phyloP scores from a whole-genome alignment of 2,888 invertebrate species.

The Protonemura montana region DNA sequence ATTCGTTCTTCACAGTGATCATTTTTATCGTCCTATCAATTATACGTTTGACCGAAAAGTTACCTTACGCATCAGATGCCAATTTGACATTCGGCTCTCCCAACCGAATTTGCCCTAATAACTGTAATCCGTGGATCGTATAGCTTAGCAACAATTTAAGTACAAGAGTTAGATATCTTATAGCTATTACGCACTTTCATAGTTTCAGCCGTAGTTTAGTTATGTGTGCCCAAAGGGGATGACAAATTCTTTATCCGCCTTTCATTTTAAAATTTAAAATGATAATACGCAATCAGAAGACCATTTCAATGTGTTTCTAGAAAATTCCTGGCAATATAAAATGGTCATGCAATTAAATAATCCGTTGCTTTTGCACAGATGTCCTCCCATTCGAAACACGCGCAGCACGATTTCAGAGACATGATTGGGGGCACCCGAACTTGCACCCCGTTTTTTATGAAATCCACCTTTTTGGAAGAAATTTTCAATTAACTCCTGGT shows the following conservation, averaged over 20 bases:
- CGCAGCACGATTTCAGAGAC: not conserved
- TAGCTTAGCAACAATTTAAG: not conserved
- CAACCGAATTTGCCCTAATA: not conserved
- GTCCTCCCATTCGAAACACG: not conserved
- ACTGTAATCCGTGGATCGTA: not conserved
- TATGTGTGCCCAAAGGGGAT: not conserved
- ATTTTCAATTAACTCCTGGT: conserved; percentile 26
- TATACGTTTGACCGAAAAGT: not conserved
- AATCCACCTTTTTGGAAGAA: not conserved
- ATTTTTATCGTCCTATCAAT: not conserved
- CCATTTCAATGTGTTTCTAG: not conserved
- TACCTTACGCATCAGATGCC: not conserved
- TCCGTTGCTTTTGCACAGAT: conserved; percentile 5
- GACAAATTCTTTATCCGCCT: not conserved
- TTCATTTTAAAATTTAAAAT: not conserved
- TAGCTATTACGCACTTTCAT: not conserved
- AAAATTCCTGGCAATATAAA: not conserved
- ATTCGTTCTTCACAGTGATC: not conserved
- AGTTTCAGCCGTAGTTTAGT: not conserved
- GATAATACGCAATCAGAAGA: not conserved
- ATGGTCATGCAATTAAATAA: not conserved
- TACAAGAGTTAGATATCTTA: not conserved
- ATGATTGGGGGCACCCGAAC: not conserved
- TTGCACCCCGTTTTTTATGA: conserved; percentile 10
- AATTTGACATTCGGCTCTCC: not conserved